These are phyloP conservation scores for Chloroceryle aenea DNA, from an alignment of 2,113 vertebrate genomes.

Conservation along the genomic window DNA sequence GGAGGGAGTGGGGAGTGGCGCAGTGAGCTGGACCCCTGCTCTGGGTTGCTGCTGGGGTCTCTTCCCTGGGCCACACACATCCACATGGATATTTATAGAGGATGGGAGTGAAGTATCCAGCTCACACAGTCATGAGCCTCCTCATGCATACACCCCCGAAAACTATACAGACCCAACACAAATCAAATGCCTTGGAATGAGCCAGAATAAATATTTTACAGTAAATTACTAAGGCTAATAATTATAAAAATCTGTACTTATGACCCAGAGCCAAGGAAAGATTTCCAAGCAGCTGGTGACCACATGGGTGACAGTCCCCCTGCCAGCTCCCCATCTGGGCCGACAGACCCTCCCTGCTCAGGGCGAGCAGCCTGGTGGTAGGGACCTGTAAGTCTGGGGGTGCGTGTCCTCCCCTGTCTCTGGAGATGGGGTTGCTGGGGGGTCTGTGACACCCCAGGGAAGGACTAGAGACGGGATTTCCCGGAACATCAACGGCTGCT, in stretches of 20 bases:
- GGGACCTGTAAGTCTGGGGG: not conserved
- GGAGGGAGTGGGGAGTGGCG: fast-evolving
- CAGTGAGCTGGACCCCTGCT: fast-evolving
- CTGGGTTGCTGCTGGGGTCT: not conserved
- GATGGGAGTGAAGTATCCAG: not conserved
- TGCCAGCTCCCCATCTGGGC: not conserved
- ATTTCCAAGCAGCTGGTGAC: slow-evolving; percentile 67
- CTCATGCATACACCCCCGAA: not conserved
- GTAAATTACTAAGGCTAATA: slow-evolving; percentile 69
- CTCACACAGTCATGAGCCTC: not conserved
- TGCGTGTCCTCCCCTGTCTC: not conserved
- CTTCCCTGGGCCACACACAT: slow-evolving; percentile 4
- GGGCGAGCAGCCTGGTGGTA: not conserved
- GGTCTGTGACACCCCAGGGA: not conserved
- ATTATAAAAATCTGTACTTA: slow-evolving; percentile 70
- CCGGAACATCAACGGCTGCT: fast-evolving
- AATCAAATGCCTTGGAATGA: slow-evolving; percentile 13
- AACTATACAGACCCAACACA: not conserved
- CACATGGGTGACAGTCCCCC: slow-evolving; percentile 29
- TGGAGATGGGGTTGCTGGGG: not conserved
- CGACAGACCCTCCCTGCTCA: fast-evolving
- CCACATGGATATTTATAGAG: not conserved
- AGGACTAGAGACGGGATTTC: not conserved
- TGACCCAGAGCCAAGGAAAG: slow-evolving; percentile 36
- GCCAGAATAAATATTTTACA: slow-evolving; percentile 73